These are phyloP conservation scores for Rana temporaria DNA, from an alignment of 2,113 vertebrate species.

Conservation along the genomic window DNA sequence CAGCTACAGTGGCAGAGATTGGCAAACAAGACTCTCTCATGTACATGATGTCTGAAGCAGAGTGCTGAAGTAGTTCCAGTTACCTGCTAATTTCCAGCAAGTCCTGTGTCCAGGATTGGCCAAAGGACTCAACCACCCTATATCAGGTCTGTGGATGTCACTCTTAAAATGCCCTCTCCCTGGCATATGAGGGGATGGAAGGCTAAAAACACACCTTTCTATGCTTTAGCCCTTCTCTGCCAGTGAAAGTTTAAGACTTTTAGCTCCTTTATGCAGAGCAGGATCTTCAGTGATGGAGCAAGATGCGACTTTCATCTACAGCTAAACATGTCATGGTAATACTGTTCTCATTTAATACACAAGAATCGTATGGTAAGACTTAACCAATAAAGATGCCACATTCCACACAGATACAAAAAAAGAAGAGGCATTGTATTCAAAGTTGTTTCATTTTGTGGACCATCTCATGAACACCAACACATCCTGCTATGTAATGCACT, in stretches of 20 bases:
- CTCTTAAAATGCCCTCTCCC: slow-evolving; percentile 11
- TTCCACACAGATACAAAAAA: background rate
- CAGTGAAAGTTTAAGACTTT: slow-evolving; percentile 9
- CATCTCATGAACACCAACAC: slow-evolving; percentile 12
- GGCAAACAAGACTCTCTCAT: slow-evolving; percentile 95
- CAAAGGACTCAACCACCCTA: slow-evolving; percentile 19
- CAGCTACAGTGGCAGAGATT: slow-evolving; percentile 92
- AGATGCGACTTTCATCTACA: slow-evolving; percentile 5
- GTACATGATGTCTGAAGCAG: slow-evolving; percentile 93
- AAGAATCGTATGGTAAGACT: slow-evolving; percentile 1
- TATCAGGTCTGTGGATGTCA: background rate
- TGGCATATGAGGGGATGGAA: slow-evolving; percentile 14
- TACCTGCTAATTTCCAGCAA: background rate
- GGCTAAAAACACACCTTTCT: slow-evolving; percentile 26
- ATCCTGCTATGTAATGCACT: slow-evolving; percentile 16
- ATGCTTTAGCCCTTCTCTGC: slow-evolving; percentile 11
- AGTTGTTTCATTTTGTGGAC: slow-evolving; percentile 31
- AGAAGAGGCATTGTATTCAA: slow-evolving; percentile 26
- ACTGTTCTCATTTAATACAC: slow-evolving; percentile 1
- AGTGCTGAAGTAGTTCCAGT: slow-evolving; percentile 79
- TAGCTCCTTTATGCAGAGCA: slow-evolving; percentile 55
- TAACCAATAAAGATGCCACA: background rate
- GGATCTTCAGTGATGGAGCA: slow-evolving; percentile 18
- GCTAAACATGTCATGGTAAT: slow-evolving; percentile 5
- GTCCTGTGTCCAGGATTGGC: slow-evolving; percentile 28